Percentiles rank a stretch among this genome's conserved stretches.
Conservation (phyloP, 2,888 invertebrate genomes). For the Stenotaenia linearis region DNA sequence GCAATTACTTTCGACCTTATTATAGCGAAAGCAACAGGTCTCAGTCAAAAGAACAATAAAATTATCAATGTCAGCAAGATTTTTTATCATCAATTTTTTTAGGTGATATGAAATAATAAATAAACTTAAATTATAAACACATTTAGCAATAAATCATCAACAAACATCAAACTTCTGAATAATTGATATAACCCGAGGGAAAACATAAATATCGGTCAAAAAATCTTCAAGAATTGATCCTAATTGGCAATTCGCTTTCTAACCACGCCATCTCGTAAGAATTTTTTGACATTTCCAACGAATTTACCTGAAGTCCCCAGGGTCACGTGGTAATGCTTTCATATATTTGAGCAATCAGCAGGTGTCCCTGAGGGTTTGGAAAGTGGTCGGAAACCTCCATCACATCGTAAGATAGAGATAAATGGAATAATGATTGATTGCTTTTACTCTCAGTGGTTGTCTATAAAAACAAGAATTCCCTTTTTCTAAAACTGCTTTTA, state of each 20-base stretch:
- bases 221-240: not conserved
- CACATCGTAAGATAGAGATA: constrained; percentile 29
- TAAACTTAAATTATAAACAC: too few species aligned
- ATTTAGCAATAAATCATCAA: not conserved
- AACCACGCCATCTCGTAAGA: constrained; percentile 26
- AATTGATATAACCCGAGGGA: not conserved
- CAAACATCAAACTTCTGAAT: not conserved
- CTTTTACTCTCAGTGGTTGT: not conserved
- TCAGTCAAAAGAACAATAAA: not conserved
- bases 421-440: constrained; percentile 19
- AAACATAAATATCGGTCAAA: not conserved
- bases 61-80: too few species aligned
- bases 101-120: too few species aligned
- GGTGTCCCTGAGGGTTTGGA: constrained; percentile 28
- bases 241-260: constrained; percentile 31
- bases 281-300: constrained; percentile 12
- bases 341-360: constrained; percentile 28
- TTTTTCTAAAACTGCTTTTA: not conserved
- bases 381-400: not conserved
- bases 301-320: constrained; percentile 14
- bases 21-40: not conserved
- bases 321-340: constrained; percentile 22
- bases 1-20: not conserved
- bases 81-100: too few species aligned
- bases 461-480: constrained; percentile 19